A percentile compares a stretch with the other conserved stretches of the same genome.
Evolutionary conservation across 2,113 vertebrate genomes (phyloP).

Genomic region (Bombycilla garrulus): DNA sequence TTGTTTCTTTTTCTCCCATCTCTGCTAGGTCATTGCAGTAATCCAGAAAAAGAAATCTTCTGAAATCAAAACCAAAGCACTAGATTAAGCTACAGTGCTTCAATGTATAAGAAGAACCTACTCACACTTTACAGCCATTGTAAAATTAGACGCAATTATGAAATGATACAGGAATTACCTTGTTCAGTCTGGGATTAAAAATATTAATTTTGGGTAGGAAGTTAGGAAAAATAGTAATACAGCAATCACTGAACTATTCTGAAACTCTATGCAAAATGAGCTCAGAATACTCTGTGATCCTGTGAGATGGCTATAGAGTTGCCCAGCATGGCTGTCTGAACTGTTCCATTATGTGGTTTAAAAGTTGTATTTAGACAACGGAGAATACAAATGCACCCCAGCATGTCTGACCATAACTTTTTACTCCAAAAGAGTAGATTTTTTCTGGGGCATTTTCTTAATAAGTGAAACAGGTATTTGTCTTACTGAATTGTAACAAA

Average conservation of each 20-base stretch:
- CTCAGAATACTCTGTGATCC: neutral
- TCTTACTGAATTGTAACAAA: neutral
- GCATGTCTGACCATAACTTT: neutral
- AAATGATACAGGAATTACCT: neutral
- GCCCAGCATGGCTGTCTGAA: neutral
- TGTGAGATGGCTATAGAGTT: neutral
- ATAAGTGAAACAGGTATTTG: neutral
- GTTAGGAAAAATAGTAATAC: neutral
- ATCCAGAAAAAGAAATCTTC: conserved; percentile 17
- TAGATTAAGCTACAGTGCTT: neutral
- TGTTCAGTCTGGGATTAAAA: neutral
- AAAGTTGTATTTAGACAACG: neutral
- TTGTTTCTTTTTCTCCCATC: neutral
- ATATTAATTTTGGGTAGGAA: neutral
- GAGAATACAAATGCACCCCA: neutral
- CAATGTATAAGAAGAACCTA: neutral
- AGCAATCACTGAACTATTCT: neutral
- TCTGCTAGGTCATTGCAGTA: conserved; percentile 34
- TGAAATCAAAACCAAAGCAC: neutral
- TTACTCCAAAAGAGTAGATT: neutral
- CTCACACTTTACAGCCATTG: neutral
- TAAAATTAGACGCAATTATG: conserved; percentile 9
- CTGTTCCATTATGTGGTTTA: neutral
- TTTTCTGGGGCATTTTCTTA: neutral
- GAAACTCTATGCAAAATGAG: neutral